Conservation (phyloP, 2,797 vertebrate genomes). For the Spheniscus humboldti region DNA sequence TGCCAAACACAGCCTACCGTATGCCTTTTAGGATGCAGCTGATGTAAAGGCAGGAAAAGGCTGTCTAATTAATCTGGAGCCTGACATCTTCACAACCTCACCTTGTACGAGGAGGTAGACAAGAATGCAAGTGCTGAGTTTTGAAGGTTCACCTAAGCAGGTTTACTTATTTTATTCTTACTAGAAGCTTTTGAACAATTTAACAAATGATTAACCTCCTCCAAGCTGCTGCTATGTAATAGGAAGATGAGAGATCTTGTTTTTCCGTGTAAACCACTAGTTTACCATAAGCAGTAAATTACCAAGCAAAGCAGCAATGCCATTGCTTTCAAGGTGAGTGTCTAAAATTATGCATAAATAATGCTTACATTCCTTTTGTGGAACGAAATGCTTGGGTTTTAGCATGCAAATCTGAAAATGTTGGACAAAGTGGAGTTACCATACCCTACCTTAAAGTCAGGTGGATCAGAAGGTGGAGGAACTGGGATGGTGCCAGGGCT, state of each 20-base stretch:
- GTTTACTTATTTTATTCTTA: neutral
- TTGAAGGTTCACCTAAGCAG: neutral
- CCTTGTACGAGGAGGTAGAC: neutral
- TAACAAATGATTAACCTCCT: neutral
- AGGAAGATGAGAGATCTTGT: neutral
- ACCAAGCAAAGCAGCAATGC: neutral
- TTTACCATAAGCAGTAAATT: neutral
- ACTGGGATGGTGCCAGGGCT: neutral
- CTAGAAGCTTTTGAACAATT: neutral
- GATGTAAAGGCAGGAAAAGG: neutral
- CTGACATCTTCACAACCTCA: neutral
- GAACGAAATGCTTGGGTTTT: neutral
- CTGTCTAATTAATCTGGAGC: neutral
- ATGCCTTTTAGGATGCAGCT: slow-evolving; percentile 16
- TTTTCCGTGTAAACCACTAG: neutral
- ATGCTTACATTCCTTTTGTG: neutral
- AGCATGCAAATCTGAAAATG: neutral
- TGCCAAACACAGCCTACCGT: neutral
- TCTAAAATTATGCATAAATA: neutral
- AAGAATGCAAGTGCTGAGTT: neutral
- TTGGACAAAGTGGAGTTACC: neutral
- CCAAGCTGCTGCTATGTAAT: neutral
- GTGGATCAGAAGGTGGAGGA: neutral
- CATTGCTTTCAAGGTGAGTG: neutral
- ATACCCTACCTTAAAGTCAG: neutral